A percentile compares a stretch with the other conserved stretches of the same genome.
Evolutionary conservation across 2,113 vertebrate genomes (phyloP).

Genomic region (Cheilinus undulatus): DNA sequence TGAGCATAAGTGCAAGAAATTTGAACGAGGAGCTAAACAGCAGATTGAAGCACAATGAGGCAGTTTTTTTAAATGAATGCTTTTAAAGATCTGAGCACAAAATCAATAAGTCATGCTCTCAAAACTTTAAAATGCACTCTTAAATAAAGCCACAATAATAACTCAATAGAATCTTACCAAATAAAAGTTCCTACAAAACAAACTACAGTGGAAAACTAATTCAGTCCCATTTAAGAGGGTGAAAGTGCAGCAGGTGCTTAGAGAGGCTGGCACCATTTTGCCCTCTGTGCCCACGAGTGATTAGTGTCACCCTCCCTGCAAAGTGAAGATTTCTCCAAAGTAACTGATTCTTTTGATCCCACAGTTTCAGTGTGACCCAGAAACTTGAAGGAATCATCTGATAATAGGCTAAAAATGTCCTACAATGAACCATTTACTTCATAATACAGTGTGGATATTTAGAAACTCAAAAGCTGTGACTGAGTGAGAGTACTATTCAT

Average conservation of each 20-base stretch:
- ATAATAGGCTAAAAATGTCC: not conserved
- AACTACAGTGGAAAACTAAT: not conserved
- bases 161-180: not conserved
- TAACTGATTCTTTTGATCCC: no score
- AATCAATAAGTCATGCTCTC: no score
- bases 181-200: not conserved
- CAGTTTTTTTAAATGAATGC: no score
- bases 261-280: not conserved
- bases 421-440: no score
- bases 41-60: no score
- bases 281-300: not conserved
- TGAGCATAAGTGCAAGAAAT: no score
- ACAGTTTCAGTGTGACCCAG: constrained; percentile 3
- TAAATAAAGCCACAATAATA: no score
- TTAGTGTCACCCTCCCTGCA: not conserved
- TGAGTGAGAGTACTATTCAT: no score
- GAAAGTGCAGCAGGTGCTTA: constrained; percentile 14
- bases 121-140: no score
- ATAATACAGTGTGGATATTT: not conserved
- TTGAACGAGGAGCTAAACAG: no score
- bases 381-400: constrained; percentile 14
- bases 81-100: no score
- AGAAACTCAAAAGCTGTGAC: not conserved
- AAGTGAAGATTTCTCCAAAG: not conserved
- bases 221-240: not conserved